A percentile compares a stretch with the other conserved stretches of the same genome.
phyloP scores from a whole-genome alignment of 2,888 invertebrate genomes.

The Nephrotoma flavescens region DNA sequence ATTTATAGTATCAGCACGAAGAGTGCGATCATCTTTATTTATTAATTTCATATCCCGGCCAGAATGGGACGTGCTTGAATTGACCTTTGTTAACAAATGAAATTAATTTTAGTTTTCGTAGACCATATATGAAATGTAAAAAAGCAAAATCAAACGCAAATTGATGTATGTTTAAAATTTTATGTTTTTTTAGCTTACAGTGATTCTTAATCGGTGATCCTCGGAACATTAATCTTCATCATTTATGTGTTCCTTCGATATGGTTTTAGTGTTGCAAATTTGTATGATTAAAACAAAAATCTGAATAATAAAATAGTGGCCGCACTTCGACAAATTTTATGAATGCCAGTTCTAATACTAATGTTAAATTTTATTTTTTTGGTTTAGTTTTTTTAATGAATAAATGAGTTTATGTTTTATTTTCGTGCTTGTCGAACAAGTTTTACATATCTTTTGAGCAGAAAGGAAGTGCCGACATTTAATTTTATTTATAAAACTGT shows the following conservation, averaged over 20 bases:
- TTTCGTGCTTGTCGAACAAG: neutral
- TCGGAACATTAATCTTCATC: neutral
- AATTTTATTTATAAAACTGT: neutral
- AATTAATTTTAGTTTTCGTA: neutral
- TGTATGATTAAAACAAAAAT: neutral
- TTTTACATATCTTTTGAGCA: neutral
- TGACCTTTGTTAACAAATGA: neutral
- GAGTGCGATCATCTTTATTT: neutral
- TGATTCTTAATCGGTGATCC: neutral
- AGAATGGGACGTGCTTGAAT: neutral
- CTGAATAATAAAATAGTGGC: neutral
- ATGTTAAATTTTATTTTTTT: neutral
- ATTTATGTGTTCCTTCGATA: too few relatives aligned
- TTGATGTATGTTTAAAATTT: neutral
- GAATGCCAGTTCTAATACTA: neutral
- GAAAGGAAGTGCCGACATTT: neutral
- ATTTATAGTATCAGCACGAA: neutral
- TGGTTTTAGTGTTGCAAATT: neutral
- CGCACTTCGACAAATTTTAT: neutral
- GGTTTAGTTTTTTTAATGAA: neutral
- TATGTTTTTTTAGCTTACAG: neutral
- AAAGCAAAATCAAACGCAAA: neutral
- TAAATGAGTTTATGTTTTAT: neutral
- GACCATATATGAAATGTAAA: neutral
- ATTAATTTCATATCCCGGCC: neutral